Evolutionary conservation across 2,888 invertebrate genomes (phyloP), one percentile per base, ranked within the genome.

Genomic region (Brenthis hecate): DNA sequence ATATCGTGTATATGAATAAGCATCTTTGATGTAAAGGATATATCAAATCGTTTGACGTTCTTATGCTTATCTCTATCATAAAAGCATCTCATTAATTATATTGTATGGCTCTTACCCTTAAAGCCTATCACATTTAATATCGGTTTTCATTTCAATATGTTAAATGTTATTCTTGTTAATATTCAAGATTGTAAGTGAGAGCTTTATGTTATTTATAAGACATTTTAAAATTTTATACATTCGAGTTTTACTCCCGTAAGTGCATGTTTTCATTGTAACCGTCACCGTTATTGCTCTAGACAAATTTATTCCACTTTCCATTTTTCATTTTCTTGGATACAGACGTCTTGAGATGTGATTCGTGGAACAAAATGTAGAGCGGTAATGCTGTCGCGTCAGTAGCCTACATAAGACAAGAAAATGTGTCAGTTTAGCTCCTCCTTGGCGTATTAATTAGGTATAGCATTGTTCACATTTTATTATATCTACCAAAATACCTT

Each of bases 221-320:
- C 36, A 8, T 19, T 3, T 11, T 6, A 19, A 6, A 19, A 66
- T 71, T 74, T 72, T 78, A 78, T 79, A 77, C 78, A 79, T 81
- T 79, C 76, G 78, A 77, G 78, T 75, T 81, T 81, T 84, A 80
- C 86, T 85, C 83, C 82, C 81, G 73, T 76, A 78, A 78, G 73
- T 78, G 74, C 73, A 76, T 76, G 78, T 78, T 80, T 84, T 82
- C 85, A 85, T 84, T 79, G 78, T 78, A 78, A 81, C 81, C 77
- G 76, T 79, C 80, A 80, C 86, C 85, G 88, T 87, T 87, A 87
- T 76, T 78, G 78, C 82, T 80, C 86, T 87, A 86, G 85, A 87
- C 88, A 82, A 89, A 89, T 88, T 86, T 81, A 89, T 86, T 89
- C 88, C 91, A 91, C 91, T 92, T 92, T 92, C 91, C 89, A 91